Conservation (phyloP, 2,888 invertebrate genomes). For the Protophormia terraenovae region DNA sequence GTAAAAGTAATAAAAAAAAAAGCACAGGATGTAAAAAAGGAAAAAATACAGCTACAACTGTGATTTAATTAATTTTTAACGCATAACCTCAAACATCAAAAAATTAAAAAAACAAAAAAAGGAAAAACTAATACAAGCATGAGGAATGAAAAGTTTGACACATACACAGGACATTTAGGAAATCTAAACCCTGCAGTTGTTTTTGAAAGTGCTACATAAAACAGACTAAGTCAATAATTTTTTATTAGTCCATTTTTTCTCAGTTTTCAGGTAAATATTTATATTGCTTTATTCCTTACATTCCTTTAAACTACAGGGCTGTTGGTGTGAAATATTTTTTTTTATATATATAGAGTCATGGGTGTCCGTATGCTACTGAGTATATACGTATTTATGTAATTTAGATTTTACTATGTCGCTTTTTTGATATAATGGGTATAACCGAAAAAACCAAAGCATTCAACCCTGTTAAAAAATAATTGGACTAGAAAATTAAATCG, state of each 20-base stretch:
- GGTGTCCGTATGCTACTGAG: neutral
- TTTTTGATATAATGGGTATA: constrained; percentile 21
- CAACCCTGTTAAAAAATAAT: constrained; percentile 70
- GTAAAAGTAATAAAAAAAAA: neutral
- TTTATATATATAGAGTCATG: no score
- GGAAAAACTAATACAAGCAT: neutral
- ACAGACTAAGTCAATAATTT: no score
- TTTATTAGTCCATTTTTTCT: no score
- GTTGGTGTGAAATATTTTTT: neutral
- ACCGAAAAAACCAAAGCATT: constrained; percentile 51
- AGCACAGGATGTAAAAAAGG: neutral
- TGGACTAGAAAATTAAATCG: constrained; percentile 79
- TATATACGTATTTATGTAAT: neutral
- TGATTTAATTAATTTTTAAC: constrained; percentile 79
- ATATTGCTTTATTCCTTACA: no score
- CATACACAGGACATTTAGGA: neutral
- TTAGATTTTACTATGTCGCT: neutral
- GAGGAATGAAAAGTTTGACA: neutral
- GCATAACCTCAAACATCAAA: constrained; percentile 72
- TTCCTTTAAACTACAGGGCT: neutral
- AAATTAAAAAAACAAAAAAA: constrained; percentile 5
- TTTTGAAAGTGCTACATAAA: no score
- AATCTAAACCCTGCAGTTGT: no score
- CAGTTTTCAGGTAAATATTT: no score
- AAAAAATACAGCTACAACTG: constrained; percentile 64